Base-by-base conservation (phyloP, 2,797 vertebrate species). In the Tamandua tetradactyla region DNA sequence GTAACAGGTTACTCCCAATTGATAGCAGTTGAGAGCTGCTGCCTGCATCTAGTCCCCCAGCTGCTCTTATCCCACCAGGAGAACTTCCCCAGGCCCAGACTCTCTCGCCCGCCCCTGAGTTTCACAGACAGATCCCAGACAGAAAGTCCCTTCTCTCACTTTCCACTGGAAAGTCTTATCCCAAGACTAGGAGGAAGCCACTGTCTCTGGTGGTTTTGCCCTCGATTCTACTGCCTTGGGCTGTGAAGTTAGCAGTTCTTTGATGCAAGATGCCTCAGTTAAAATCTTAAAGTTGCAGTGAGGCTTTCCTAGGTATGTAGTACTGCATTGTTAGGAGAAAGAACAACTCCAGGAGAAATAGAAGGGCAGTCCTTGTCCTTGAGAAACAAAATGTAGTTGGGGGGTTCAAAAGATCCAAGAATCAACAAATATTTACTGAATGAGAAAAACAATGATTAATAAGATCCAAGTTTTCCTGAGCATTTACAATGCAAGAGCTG, bases 1-100 rank as follows among this genome's bases (percentile, higher is more conserved):
- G 37, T 5, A 59, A 47, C 32, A 69, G 7, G 17, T n/a, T 74
- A 62, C 35, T 52, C n/a, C 9, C 0, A 6, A 61, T 1, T 27
- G 42, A 49, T 14, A 15, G 3, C 15, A 3, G 30, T 12, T n/a
- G 55, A 86, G 40, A 91, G n/a, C 8, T 1, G 4, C 25, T 25
- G 59, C 66, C 5, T 35, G 47, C 10, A 1, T 9, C 23, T 13
- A 40, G 66, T n/a, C n/a, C 7, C 27, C 49, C 8, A 12, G 9
- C 6, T 1, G 23, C 40, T 62, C 52, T 12, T 32, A 47, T 35
- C 81, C 35, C 52, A 7, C 42, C 62, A 17, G 23, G 49, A 81
- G 22, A 59, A 32, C n/a, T 25, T 32, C 47, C 23, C 61, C 35
- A 88, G 35, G 30, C 57, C 20, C 9, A 32, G 35, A 37, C 3